phyloP scores from a whole-genome alignment of 1,140 invertebrate genomes.

The Cardiocondyla obscurior region DNA sequence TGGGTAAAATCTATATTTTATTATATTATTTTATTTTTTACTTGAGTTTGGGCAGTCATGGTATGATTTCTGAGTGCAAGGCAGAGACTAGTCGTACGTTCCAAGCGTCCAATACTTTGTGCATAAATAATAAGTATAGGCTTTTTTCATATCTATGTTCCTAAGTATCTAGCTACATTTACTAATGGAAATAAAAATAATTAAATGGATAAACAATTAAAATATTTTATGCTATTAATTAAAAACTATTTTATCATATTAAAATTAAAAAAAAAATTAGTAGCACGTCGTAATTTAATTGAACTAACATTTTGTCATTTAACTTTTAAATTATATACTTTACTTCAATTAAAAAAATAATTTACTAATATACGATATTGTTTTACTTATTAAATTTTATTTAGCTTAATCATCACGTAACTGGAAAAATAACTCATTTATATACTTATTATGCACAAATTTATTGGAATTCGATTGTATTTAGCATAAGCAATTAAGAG shows the following conservation, averaged over 20 bases:
- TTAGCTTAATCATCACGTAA: background rate
- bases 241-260: background rate
- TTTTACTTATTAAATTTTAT: background rate
- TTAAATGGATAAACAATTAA: background rate
- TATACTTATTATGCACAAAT: constrained; percentile 51
- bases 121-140: constrained; percentile 30
- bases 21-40: constrained; percentile 56
- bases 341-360: background rate
- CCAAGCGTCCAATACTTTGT: constrained; percentile 49
- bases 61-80: constrained; percentile 68
- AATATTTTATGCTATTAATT: background rate
- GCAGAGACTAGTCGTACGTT: constrained; percentile 52
- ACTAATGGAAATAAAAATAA: constrained; percentile 1
- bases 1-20: constrained; percentile 34
- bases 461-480: constrained; percentile 16
- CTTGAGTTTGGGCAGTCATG: constrained; percentile 54
- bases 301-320: constrained; percentile 1
- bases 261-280: background rate
- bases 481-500: constrained; percentile 7
- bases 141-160: background rate
- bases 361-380: background rate
- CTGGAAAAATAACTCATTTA: background rate
- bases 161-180: background rate
- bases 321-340: background rate
- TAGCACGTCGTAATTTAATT: background rate